A percentile compares a stretch with the other conserved stretches of the same genome.
Conservation (phyloP, 1,140 invertebrate genomes). For the Drosophila quadrilineata region DNA sequence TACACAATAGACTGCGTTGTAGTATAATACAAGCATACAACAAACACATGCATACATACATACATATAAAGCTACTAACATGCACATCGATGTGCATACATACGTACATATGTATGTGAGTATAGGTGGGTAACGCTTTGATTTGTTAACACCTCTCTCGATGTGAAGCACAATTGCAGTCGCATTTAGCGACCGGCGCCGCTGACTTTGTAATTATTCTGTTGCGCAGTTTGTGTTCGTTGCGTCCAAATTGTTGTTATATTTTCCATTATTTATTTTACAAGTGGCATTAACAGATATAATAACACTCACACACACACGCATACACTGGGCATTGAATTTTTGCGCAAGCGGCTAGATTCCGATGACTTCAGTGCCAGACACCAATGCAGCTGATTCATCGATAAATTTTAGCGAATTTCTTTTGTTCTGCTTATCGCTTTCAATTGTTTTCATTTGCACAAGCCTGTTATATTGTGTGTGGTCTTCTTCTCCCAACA, state of each 20-base stretch:
- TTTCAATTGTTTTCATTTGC: slow-evolving; percentile 21
- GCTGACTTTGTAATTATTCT: slow-evolving; percentile 66
- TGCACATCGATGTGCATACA: not conserved
- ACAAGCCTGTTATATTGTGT: too few species aligned
- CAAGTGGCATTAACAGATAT: slow-evolving; percentile 19
- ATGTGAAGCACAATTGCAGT: slow-evolving; percentile 41
- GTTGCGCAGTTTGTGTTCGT: slow-evolving; percentile 52
- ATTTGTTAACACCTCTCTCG: slow-evolving; percentile 47
- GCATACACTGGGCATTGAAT: slow-evolving; percentile 7
- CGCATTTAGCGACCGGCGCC: slow-evolving; percentile 35
- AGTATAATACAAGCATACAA: too few species aligned
- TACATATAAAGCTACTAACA: too few species aligned
- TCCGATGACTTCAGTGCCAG: slow-evolving; percentile 30
- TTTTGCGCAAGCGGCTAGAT: not conserved
- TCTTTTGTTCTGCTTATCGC: slow-evolving; percentile 33
- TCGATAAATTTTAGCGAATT: slow-evolving; percentile 43
- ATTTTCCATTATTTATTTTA: slow-evolving; percentile 33
- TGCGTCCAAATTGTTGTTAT: slow-evolving; percentile 21
- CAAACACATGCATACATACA: not conserved
- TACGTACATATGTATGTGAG: not conserved
- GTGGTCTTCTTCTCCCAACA: slow-evolving; percentile 21
- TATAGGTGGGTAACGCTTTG: slow-evolving; percentile 7
- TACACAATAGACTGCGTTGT: slow-evolving; percentile 20
- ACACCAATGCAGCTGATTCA: slow-evolving; percentile 39
- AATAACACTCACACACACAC: slow-evolving; percentile 6